Conservation (phyloP, 2,888 invertebrate genomes). For the Sabatieria punctata region DNA sequence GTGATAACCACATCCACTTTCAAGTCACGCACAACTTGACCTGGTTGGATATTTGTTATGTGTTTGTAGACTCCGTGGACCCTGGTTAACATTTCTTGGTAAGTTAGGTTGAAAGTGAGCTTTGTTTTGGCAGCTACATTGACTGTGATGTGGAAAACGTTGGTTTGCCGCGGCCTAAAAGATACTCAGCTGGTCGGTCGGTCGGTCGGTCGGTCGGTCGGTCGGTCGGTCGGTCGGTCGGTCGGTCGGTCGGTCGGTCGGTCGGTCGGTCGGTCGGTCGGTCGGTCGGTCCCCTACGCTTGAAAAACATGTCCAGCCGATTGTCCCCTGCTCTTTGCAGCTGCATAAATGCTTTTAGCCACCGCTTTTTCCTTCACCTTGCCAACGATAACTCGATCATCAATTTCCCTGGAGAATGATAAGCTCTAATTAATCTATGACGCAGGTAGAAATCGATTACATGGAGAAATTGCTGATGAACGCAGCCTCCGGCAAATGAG, state of each 20-base stretch:
- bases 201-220: too few species aligned
- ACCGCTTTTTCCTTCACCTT: conserved; percentile 29
- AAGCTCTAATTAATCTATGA: too few species aligned
- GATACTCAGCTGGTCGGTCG: too few species aligned
- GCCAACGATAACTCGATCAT: conserved; percentile 20
- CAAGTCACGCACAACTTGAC: conserved; percentile 46
- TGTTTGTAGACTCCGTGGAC: conserved; percentile 50
- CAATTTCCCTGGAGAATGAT: conserved; percentile 26
- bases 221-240: too few species aligned
- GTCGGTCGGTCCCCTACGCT: conserved; percentile 14
- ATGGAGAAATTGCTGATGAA: conserved; percentile 52
- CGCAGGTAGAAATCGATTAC: too few species aligned
- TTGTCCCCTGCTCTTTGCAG: conserved; percentile 24
- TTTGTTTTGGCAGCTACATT: conserved; percentile 49
- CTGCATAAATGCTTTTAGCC: conserved; percentile 24
- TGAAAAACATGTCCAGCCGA: conserved; percentile 23
- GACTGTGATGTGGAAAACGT: conserved; percentile 50
- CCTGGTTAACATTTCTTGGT: conserved; percentile 50
- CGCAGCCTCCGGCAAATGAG: conserved; percentile 52
- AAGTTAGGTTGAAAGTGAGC: conserved; percentile 50
- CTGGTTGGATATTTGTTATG: conserved; percentile 50
- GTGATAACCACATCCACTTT: conserved; percentile 47
- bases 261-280: too few species aligned
- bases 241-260: too few species aligned
- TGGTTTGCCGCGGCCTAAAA: too few species aligned